phyloP scores from a whole-genome alignment of 2,797 vertebrate species.

The Labroides dimidiatus region DNA sequence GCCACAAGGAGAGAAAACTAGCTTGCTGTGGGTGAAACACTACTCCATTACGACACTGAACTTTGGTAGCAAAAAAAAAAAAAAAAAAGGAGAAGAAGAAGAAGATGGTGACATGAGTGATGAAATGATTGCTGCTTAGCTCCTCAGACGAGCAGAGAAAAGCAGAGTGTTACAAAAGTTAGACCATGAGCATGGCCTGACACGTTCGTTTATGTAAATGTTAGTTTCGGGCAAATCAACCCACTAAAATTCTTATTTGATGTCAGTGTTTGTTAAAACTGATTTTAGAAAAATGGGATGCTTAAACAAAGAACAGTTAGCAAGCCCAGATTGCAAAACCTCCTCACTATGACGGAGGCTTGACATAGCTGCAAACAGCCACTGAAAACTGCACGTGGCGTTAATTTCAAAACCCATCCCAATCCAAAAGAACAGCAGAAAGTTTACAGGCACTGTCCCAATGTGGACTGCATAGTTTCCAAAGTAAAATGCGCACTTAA shows the following conservation, averaged over 20 bases:
- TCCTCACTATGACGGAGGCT: constrained; percentile 21
- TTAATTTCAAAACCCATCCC: constrained; percentile 12
- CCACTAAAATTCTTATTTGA: constrained; percentile 6
- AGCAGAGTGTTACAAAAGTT: constrained; percentile 27
- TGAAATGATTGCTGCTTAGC: constrained; percentile 24
- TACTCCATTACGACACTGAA: constrained; percentile 31
- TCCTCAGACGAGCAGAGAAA: constrained; percentile 15
- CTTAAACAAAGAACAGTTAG: background rate
- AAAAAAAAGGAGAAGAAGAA: constrained; percentile 16
- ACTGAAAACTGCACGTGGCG: constrained; percentile 7
- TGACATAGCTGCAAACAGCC: constrained; percentile 28
- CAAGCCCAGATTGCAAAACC: constrained; percentile 11
- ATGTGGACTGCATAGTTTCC: constrained; percentile 71
- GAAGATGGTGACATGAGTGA: constrained; percentile 7
- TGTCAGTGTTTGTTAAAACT: background rate
- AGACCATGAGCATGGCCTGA: constrained; percentile 16
- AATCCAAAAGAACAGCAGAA: constrained; percentile 44
- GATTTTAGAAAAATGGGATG: constrained; percentile 1
- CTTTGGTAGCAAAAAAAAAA: constrained; percentile 43
- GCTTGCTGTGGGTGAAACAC: constrained; percentile 17
- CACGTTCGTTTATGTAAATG: background rate
- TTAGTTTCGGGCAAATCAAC: constrained; percentile 21
- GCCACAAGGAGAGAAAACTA: constrained; percentile 8
- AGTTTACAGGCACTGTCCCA: constrained; percentile 56
- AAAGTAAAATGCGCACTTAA: constrained; percentile 56